Conservation (phyloP, 2,797 vertebrate species). For the Lophius americanus region DNA sequence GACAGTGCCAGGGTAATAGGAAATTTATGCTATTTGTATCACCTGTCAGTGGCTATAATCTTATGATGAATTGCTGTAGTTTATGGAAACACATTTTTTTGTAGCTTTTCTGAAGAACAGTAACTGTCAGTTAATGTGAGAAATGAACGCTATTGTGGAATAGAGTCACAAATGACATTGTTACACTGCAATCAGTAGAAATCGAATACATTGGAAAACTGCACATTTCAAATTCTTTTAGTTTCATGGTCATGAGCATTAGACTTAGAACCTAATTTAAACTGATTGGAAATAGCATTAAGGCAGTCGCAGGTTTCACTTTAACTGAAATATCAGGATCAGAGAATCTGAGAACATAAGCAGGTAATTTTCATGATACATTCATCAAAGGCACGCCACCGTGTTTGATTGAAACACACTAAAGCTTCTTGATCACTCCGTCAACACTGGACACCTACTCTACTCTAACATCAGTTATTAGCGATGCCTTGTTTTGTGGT, state of each 20-base stretch:
- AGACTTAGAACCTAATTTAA: too few relatives aligned
- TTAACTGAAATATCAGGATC: conserved; percentile 36
- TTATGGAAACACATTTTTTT: too few relatives aligned
- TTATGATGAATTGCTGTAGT: too few relatives aligned
- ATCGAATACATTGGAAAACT: neutral
- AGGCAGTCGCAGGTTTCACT: too few relatives aligned
- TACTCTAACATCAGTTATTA: conserved; percentile 16
- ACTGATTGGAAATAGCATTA: too few relatives aligned
- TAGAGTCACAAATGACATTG: too few relatives aligned
- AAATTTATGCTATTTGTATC: too few relatives aligned
- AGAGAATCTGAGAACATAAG: conserved; percentile 37
- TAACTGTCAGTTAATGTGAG: neutral
- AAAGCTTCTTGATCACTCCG: conserved; percentile 43
- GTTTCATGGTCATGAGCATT: too few relatives aligned
- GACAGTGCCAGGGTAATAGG: too few relatives aligned
- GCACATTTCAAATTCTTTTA: conserved; percentile 1
- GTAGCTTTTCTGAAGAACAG: too few relatives aligned
- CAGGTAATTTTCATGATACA: conserved; percentile 54
- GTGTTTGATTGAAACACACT: conserved; percentile 48
- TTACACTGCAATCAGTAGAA: neutral
- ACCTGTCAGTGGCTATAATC: too few relatives aligned
- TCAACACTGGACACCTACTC: conserved; percentile 17
- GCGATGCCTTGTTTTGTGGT: too few relatives aligned
- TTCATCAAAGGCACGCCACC: conserved; percentile 35
- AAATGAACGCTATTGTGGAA: neutral